Evolutionary conservation across 1,140 invertebrate species (phyloP), one percentile per base, ranked within the genome.

Genomic region (Chironomus striatipennis): DNA sequence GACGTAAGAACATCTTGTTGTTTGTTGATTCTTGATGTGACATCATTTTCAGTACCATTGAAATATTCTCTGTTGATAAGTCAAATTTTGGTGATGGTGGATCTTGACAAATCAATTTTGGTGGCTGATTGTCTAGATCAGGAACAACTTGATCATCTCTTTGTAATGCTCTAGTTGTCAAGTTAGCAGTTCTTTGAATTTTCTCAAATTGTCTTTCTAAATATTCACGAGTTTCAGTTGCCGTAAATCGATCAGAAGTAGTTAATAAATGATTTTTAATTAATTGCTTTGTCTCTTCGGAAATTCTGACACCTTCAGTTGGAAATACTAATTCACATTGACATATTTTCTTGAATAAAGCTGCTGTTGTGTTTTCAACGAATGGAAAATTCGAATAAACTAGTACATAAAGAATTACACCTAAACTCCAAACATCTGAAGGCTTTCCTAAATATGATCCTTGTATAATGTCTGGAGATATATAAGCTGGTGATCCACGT

Each of bases 371-470:
- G 47, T 87, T 89, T 79, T 94, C 91, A 80, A 92, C 94, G 84
- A 94, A 95, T 0, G 92, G 93, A 81, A 94, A 93, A 82, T 93
- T 90, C n/a, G 92, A 92, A 81, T 92, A 94, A 4, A 95, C 83
- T 91, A 94, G 93, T 0, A 92, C 93, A 80, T 90, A 95, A 7
- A 94, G 81, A 5, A 94, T 90, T 21, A 95, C 91, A 7, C 92
- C 92, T 2, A 94, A 79, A 4, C 92, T 91, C 93, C 92, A 95
- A 90, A 94, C 93, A 80, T 95, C 93, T 42, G 91, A 92, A 0
- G 92, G 91, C 81, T 94, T 94, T 80, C 89, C 90, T 34, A 87
- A 79, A 79, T 91, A 90, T 20, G 88, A 88, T 77, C 91, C 92
- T 84, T 88, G 88, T 21, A 94, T 83, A 8, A 94, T 91, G 84